These are phyloP conservation scores for Rhagium mordax DNA, from an alignment of 2,888 invertebrate species.

Conservation along the genomic window DNA sequence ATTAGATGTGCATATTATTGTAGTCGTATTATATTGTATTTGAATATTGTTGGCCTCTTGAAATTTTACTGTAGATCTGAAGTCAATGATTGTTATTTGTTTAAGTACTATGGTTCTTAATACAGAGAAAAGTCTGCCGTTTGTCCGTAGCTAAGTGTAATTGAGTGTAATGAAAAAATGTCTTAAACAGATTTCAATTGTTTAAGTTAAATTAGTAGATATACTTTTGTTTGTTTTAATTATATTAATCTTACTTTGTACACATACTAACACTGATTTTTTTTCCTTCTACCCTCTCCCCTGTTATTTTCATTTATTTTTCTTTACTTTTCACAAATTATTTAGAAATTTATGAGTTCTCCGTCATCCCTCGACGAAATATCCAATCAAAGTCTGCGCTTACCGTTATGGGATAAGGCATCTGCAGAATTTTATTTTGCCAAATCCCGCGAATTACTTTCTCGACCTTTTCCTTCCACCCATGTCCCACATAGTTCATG, in stretches of 20 bases:
- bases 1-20: too few species aligned
- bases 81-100: too few species aligned
- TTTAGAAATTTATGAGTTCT: slow-evolving; percentile 69
- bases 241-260: slow-evolving; percentile 30
- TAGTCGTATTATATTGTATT: too few species aligned
- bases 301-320: slow-evolving; percentile 48
- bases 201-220: neutral
- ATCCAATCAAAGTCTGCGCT: slow-evolving; percentile 69
- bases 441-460: slow-evolving; percentile 79
- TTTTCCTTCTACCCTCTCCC: slow-evolving; percentile 51
- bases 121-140: too few species aligned
- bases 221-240: slow-evolving; percentile 7
- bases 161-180: too few species aligned
- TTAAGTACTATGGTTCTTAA: too few species aligned
- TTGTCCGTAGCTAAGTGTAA: too few species aligned
- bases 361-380: slow-evolving; percentile 72
- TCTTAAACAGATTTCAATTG: neutral
- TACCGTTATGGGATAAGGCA: slow-evolving; percentile 82
- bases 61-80: too few species aligned
- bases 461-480: slow-evolving; percentile 72
- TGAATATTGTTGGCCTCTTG: too few species aligned
- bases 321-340: slow-evolving; percentile 46
- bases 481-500: slow-evolving; percentile 64
- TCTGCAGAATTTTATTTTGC: slow-evolving; percentile 83
- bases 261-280: slow-evolving; percentile 52